These are phyloP conservation scores for Onychorhynchus coronatus DNA, from an alignment of 2,113 vertebrate genomes.

Conservation along the genomic window DNA sequence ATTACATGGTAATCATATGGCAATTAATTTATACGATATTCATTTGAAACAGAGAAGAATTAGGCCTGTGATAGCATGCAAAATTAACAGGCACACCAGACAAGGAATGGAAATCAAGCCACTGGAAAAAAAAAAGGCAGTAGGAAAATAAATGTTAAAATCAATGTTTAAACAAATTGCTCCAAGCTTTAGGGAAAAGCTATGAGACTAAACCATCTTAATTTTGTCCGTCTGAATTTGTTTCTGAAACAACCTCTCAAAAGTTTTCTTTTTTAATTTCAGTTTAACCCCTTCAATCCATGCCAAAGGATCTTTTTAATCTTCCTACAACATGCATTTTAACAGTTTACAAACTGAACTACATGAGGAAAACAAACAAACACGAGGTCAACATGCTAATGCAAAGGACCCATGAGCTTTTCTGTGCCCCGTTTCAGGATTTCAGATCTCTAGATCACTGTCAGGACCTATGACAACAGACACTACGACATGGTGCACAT, in stretches of 20 bases:
- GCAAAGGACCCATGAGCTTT: background rate
- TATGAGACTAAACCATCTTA: background rate
- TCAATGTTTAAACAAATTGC: constrained; percentile 55
- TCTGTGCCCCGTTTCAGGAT: no score
- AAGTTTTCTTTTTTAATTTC: background rate
- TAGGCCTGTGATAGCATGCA: constrained; percentile 56
- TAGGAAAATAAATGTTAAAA: constrained; percentile 52
- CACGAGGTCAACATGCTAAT: no score
- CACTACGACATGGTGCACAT: accelerated
- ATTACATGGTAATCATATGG: constrained; percentile 76
- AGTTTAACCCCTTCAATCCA: background rate
- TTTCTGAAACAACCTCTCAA: background rate
- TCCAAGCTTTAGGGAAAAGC: background rate
- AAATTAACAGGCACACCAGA: constrained; percentile 55
- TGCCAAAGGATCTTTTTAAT: accelerated
- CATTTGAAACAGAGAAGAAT: constrained; percentile 69
- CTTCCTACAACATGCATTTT: no score
- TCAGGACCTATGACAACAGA: background rate
- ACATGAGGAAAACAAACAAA: background rate
- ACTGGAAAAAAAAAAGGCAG: background rate
- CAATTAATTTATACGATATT: constrained; percentile 76
- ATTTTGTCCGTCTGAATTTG: background rate
- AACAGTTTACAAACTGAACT: background rate
- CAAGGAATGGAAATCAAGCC: constrained; percentile 57
- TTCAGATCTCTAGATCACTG: background rate